A percentile compares a stretch with the other conserved stretches of the same genome.
These are phyloP conservation scores for Alouatta palliata DNA, from an alignment of 2,113 vertebrate genomes.

Conservation along the genomic window DNA sequence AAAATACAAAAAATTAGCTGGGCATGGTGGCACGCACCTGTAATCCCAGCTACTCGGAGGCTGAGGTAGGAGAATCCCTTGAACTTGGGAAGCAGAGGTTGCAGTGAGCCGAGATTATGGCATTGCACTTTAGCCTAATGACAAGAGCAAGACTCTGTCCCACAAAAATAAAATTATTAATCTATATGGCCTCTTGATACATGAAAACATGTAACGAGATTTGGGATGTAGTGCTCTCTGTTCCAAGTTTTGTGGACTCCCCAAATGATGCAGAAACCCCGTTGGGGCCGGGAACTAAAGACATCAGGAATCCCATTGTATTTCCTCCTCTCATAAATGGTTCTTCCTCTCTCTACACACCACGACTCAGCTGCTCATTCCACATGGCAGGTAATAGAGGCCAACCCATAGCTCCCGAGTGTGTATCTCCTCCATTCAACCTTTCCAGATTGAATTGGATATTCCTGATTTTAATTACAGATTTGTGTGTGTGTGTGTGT, in stretches of 20 bases:
- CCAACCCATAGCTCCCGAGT: not conserved
- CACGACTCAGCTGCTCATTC: not conserved
- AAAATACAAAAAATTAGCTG: too few relatives aligned
- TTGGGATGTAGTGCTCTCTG: not conserved
- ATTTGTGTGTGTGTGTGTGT: not conserved
- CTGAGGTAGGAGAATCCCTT: too few relatives aligned
- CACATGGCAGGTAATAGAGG: not conserved
- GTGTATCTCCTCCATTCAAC: not conserved
- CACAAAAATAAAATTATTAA: not conserved
- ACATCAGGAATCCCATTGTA: not conserved
- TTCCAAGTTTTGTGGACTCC: not conserved
- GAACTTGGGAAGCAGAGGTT: too few relatives aligned
- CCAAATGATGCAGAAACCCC: not conserved
- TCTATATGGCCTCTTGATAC: not conserved
- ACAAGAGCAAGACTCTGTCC: too few relatives aligned
- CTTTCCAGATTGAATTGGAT: not conserved
- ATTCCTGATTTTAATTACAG: constrained; percentile 23
- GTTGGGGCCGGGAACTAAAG: not conserved
- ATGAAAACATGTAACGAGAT: not conserved
- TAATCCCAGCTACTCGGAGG: too few relatives aligned
- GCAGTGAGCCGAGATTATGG: too few relatives aligned
- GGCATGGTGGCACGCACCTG: too few relatives aligned
- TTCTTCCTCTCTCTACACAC: not conserved
- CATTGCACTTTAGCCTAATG: too few relatives aligned
- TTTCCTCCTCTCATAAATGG: not conserved